phyloP scores from a whole-genome alignment of 2,888 invertebrate species.

The Sinopyrophorus schimmeli region DNA sequence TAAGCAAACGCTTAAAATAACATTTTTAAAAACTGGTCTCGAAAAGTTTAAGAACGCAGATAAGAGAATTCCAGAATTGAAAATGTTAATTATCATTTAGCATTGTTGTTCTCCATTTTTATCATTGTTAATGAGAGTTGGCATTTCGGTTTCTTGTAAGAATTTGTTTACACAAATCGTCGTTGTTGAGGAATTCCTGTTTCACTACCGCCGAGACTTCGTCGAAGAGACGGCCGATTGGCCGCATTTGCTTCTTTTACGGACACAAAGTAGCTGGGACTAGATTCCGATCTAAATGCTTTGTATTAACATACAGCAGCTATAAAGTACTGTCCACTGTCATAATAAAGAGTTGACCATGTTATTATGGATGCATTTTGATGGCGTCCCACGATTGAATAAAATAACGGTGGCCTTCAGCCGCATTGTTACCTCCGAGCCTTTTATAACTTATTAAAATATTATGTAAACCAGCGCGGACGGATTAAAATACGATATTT shows the following conservation, averaged over 20 bases:
- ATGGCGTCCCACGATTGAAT: conserved; percentile 41
- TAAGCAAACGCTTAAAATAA: too few species aligned
- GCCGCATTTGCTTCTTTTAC: conserved; percentile 16
- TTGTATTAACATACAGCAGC: conserved; percentile 55
- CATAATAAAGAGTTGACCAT: conserved; percentile 43
- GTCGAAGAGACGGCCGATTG: conserved; percentile 4
- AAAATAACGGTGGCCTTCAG: conserved; percentile 35
- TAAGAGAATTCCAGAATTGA: conserved; percentile 9
- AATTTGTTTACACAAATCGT: conserved; percentile 38
- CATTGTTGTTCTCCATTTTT: conserved; percentile 14
- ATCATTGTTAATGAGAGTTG: conserved; percentile 17
- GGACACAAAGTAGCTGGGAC: conserved; percentile 49
- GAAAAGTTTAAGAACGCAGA: conserved; percentile 15
- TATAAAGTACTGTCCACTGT: conserved; percentile 45
- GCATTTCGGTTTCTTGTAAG: conserved; percentile 30
- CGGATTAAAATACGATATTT: conserved; percentile 47
- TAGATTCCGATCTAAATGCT: conserved; percentile 57
- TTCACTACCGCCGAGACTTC: conserved; percentile 6
- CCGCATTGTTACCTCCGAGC: conserved; percentile 41
- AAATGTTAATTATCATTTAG: conserved; percentile 21
- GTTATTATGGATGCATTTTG: conserved; percentile 46
- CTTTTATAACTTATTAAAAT: conserved; percentile 47
- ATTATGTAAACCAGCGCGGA: conserved; percentile 50
- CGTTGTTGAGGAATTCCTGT: conserved; percentile 33
- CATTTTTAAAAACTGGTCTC: neutral